phyloP scores from a whole-genome alignment of 2,113 vertebrate species.

The Poeciliopsis occidentalis region DNA sequence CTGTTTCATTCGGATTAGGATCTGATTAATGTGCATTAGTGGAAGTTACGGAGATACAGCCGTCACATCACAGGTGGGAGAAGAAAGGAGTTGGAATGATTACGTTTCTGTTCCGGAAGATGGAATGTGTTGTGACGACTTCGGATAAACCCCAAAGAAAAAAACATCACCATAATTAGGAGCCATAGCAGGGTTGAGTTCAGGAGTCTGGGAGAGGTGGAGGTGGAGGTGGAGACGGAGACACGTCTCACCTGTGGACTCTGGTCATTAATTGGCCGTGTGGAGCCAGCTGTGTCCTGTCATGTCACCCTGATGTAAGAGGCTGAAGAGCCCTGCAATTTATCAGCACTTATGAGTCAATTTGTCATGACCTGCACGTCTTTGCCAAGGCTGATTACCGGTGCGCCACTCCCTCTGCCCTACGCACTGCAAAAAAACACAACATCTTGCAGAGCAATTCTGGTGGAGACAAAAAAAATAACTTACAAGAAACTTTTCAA shows the following conservation, averaged over 20 bases:
- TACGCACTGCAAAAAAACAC: too few species aligned
- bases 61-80: slow-evolving; percentile 58
- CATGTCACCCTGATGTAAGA: slow-evolving; percentile 59
- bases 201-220: slow-evolving; percentile 14
- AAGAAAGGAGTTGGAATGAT: background rate
- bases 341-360: slow-evolving; percentile 80
- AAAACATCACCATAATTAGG: background rate
- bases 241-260: slow-evolving; percentile 72
- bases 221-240: slow-evolving; percentile 45
- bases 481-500: too few species aligned
- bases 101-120: background rate
- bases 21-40: slow-evolving; percentile 72
- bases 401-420: slow-evolving; percentile 39
- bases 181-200: slow-evolving; percentile 1
- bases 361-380: slow-evolving; percentile 72
- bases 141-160: background rate
- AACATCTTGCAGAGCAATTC: too few species aligned
- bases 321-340: slow-evolving; percentile 62
- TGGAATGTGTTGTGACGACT: background rate
- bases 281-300: slow-evolving; percentile 67
- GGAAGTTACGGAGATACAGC: slow-evolving; percentile 53
- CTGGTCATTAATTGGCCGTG: slow-evolving; percentile 72
- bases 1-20: slow-evolving; percentile 72
- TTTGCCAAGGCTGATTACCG: slow-evolving; percentile 58
- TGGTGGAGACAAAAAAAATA: too few species aligned